Conservation (phyloP, 2,113 vertebrate genomes). For the Phoenicopterus ruber region DNA sequence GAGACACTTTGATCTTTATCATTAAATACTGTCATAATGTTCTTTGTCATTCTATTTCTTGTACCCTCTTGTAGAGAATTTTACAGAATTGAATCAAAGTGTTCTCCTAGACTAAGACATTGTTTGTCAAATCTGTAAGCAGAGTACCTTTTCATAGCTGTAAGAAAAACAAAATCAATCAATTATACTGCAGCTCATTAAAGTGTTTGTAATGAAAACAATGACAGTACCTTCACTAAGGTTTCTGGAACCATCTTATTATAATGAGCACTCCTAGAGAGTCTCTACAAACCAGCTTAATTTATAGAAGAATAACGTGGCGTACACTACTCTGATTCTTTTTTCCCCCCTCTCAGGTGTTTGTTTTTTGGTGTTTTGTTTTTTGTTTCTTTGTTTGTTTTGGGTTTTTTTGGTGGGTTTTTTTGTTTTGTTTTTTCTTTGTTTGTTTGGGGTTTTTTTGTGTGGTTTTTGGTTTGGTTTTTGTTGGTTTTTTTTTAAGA, state of each 20-base stretch:
- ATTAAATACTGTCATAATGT: background rate
- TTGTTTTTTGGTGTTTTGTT: no score
- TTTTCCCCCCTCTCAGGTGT: no score
- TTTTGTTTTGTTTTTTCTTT: no score
- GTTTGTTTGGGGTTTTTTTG: no score
- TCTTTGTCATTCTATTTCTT: background rate
- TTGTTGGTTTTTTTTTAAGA: background rate
- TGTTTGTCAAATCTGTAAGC: background rate
- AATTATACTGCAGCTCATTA: background rate
- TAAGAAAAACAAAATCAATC: background rate
- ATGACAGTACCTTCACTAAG: background rate
- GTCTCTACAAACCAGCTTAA: background rate
- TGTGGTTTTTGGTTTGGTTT: background rate
- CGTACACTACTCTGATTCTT: fast-evolving
- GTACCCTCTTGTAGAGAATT: background rate
- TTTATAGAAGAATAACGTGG: background rate
- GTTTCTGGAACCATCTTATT: background rate
- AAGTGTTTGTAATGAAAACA: background rate
- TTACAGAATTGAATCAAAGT: background rate
- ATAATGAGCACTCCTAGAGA: background rate
- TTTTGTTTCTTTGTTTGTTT: no score
- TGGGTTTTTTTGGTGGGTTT: no score
- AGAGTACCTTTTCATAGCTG: background rate
- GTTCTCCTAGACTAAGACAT: background rate
- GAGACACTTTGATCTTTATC: background rate